Evolutionary conservation across 2,888 invertebrate species (phyloP).

Genomic region (Muschampia plurimacula): DNA sequence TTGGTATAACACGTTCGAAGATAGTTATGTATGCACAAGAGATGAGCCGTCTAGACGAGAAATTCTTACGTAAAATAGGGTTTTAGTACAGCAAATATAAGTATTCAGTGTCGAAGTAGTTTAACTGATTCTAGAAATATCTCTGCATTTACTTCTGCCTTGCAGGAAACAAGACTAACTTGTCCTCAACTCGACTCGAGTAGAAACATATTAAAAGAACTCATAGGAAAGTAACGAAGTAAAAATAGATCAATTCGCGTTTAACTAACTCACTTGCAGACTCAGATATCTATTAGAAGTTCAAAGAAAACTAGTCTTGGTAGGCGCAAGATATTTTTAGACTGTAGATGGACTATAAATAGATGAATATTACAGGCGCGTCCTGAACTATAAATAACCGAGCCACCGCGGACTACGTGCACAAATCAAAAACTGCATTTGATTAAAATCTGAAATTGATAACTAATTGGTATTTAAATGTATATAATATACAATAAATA

Average conservation of each 20-base stretch:
- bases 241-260: constrained; percentile 57
- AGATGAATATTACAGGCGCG: constrained; percentile 19
- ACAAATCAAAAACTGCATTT: constrained; percentile 12
- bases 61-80: constrained; percentile 37
- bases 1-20: constrained; percentile 36
- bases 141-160: constrained; percentile 45
- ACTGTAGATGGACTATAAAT: constrained; percentile 25
- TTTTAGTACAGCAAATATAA: constrained; percentile 18
- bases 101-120: constrained; percentile 21
- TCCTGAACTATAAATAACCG: constrained; percentile 22
- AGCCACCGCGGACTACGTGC: neutral
- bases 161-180: constrained; percentile 61
- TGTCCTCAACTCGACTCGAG: constrained; percentile 46
- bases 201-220: constrained; percentile 51
- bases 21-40: constrained; percentile 28
- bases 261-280: constrained; percentile 30
- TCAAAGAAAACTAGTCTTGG: constrained; percentile 26
- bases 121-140: constrained; percentile 41
- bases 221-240: constrained; percentile 61
- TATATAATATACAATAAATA: too few relatives aligned
- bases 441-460: neutral
- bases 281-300: constrained; percentile 13
- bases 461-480: neutral
- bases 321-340: constrained; percentile 33
- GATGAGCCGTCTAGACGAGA: constrained; percentile 24